These are phyloP conservation scores for Bombylius discolor DNA, from an alignment of 2,888 invertebrate genomes.

Conservation along the genomic window DNA sequence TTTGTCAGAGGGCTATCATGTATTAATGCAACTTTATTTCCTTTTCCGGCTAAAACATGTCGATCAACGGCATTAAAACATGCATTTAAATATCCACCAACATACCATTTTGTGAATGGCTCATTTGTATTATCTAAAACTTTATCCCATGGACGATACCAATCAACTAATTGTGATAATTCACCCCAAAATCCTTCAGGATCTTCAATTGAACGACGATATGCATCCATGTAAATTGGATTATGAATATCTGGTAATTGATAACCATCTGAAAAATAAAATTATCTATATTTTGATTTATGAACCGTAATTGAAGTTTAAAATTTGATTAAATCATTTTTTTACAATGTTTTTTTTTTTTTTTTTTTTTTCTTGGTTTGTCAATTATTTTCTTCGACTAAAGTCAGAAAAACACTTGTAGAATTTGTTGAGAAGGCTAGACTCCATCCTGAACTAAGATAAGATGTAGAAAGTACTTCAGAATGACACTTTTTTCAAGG, in stretches of 20 bases:
- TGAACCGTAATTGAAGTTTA: no score
- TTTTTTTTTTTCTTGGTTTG: no score
- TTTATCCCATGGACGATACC: conserved; percentile 73
- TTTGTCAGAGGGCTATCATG: conserved; percentile 84
- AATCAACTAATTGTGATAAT: conserved; percentile 56
- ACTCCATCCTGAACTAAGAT: no score
- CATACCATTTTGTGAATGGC: conserved; percentile 83
- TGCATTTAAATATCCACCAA: conserved; percentile 80
- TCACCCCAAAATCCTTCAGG: conserved; percentile 82
- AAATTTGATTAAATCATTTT: no score
- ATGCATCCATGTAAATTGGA: conserved; percentile 49
- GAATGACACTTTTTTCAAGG: no score
- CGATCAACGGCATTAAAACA: conserved; percentile 88
- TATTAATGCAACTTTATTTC: conserved; percentile 67
- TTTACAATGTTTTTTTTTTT: no score
- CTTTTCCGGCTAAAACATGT: conserved; percentile 68
- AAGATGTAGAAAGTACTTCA: no score
- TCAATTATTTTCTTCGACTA: no score
- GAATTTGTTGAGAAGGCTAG: no score
- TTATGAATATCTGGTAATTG: conserved; percentile 25
- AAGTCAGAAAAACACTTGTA: no score
- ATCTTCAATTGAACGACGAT: conserved; percentile 53
- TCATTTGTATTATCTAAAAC: conserved; percentile 72
- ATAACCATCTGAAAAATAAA: conserved; percentile 7
- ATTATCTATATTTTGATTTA: no score